Evolutionary conservation across 2,113 vertebrate species (phyloP).

Genomic region (Cynoglossus semilaevis): DNA sequence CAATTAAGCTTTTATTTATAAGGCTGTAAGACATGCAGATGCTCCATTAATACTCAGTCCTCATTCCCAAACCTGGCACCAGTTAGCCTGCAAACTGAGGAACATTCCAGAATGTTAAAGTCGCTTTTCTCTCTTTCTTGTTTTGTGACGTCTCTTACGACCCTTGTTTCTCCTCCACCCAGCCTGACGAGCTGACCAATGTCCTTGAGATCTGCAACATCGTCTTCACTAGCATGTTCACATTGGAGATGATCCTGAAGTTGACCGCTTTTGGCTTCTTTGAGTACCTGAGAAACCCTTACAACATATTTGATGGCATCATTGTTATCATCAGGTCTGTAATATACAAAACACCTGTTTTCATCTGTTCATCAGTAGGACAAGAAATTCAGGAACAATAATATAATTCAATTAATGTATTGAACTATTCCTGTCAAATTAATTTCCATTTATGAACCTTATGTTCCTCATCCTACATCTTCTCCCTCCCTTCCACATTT

Average conservation of each 20-base stretch:
- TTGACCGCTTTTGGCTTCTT: conserved; percentile 94
- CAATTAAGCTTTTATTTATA: too few species aligned
- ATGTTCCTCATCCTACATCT: not conserved
- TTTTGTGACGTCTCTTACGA: not conserved
- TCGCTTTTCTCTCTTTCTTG: too few species aligned
- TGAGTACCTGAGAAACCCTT: conserved; percentile 92
- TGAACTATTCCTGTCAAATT: too few species aligned
- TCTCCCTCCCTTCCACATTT: conserved; percentile 8
- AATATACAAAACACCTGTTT: not conserved
- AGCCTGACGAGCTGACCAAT: conserved; percentile 96
- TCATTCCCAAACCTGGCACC: too few species aligned
- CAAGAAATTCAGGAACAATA: too few species aligned
- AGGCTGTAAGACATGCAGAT: too few species aligned
- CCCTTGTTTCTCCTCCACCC: not conserved
- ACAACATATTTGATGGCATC: conserved; percentile 97
- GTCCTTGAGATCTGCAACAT: conserved; percentile 98
- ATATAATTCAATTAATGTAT: too few species aligned
- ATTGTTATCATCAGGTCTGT: conserved; percentile 97
- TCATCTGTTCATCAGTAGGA: not conserved
- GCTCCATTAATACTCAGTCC: too few species aligned
- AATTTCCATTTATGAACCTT: too few species aligned
- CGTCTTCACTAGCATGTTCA: conserved; percentile 98
- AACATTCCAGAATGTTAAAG: too few species aligned
- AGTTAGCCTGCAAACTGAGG: too few species aligned
- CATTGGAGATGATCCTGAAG: conserved; percentile 97